Evolutionary conservation across 2,797 vertebrate species (phyloP), one percentile per base, ranked within the genome.

Genomic region (Bufotes viridis): DNA sequence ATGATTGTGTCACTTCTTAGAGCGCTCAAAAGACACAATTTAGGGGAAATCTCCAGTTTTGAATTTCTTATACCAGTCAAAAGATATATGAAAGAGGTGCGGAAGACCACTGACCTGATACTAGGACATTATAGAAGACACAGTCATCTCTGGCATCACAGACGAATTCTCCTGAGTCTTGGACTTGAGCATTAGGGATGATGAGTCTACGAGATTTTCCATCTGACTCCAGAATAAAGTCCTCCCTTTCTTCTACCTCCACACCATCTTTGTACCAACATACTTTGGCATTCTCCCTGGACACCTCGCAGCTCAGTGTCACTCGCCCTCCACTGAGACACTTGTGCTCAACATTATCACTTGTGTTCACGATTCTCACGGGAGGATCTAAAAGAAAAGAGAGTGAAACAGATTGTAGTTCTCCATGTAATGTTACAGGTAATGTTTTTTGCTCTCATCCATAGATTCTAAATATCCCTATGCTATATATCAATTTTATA

Each of bases 261-360:
- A 97, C 96, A 1, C 98, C 97, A 0, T 99, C 97, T 92, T 97
- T 98, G 93, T 95, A 97, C 98, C 98, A 99, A 88, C 0, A 91
- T 83, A 98, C 97, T 0, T 90, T 90, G 11, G 94, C 96, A 0
- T 95, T 95, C 0, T 93, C 90, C 9, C 93, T 95, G 61, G 98
- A 98, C 82, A 99, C 93, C 91, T 98, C 96, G 90, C 98, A 99
- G 91, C 95, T 96, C 86, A 99, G 92, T 78, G 97, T 94, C 88
- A 99, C 96, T 14, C 95, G 95, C n/a, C 97, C 97, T 0, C 96
- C 94, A 0, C 95, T 95, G 0, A 93, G 82, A 0, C 96, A 96
- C 65, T 95, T 92, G 0, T 98, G 96, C 9, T 95, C 94, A 9
- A 96, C 97, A 42, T 93, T 93, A 0, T 98, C 97, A 3, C 97